A percentile compares a stretch with the other conserved stretches of the same genome.
phyloP scores from a whole-genome alignment of 2,888 invertebrate species.

The Anodontia alba region DNA sequence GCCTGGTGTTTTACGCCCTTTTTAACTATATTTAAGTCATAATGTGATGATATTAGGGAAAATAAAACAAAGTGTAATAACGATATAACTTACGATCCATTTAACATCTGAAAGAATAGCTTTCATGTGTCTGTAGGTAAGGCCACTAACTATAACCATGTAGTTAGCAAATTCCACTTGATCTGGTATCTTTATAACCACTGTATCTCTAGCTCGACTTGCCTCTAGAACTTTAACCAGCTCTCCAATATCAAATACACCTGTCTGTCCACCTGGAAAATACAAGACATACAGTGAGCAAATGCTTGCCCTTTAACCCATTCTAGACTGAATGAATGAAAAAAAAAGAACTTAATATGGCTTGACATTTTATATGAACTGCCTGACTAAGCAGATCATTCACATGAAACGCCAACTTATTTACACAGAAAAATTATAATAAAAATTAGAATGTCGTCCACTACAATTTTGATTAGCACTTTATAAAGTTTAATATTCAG shows the following conservation, averaged over 20 bases:
- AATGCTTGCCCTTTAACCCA: not conserved
- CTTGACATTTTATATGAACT: not conserved
- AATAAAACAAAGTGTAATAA: too few relatives aligned
- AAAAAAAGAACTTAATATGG: constrained; percentile 2
- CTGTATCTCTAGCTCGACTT: constrained; percentile 92
- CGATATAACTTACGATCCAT: constrained; percentile 77
- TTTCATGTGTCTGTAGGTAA: constrained; percentile 82
- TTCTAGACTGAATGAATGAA: not conserved
- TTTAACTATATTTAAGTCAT: too few relatives aligned
- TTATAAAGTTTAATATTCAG: too few relatives aligned
- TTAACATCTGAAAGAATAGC: constrained; percentile 81
- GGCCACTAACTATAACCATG: constrained; percentile 90
- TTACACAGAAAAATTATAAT: too few relatives aligned
- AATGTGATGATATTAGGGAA: too few relatives aligned
- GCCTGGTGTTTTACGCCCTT: too few relatives aligned
- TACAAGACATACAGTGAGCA: constrained; percentile 26
- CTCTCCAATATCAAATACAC: constrained; percentile 96
- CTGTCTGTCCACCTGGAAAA: constrained; percentile 91
- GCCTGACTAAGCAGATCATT: too few relatives aligned
- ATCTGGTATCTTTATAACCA: constrained; percentile 91
- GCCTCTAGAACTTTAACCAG: constrained; percentile 90
- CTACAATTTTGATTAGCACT: too few relatives aligned
- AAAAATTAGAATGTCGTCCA: too few relatives aligned
- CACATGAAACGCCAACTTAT: too few relatives aligned
- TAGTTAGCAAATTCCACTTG: constrained; percentile 93